These are phyloP conservation scores for Mycalesis mineus DNA, from an alignment of 2,888 invertebrate species.

Conservation along the genomic window DNA sequence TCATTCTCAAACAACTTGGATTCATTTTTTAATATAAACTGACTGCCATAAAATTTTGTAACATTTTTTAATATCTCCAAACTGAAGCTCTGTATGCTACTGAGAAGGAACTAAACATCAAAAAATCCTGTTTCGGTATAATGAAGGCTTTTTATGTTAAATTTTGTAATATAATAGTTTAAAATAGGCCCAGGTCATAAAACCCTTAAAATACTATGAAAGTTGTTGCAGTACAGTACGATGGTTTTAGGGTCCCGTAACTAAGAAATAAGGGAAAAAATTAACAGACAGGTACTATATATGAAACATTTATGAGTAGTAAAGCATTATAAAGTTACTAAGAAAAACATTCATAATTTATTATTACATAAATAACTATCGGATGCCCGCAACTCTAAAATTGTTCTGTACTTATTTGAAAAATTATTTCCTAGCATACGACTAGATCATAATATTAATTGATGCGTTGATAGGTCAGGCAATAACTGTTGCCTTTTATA, in stretches of 20 bases:
- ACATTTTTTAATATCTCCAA: slow-evolving; percentile 17
- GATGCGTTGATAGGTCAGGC: no score
- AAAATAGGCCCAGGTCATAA: neutral
- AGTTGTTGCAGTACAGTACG: neutral
- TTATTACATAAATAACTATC: no score
- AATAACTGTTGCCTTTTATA: no score
- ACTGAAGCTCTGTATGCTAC: slow-evolving; percentile 19
- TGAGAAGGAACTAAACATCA: slow-evolving; percentile 6
- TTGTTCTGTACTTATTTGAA: no score
- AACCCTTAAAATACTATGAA: neutral
- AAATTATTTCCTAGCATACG: no score
- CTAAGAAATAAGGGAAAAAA: no score
- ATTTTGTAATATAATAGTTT: neutral
- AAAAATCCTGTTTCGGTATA: neutral
- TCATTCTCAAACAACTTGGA: neutral
- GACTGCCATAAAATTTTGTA: slow-evolving; percentile 15
- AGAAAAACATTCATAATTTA: no score
- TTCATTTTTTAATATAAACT: neutral
- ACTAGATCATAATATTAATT: no score
- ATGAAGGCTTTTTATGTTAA: neutral
- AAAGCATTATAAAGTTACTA: no score
- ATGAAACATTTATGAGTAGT: no score
- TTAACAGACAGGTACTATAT: no score
- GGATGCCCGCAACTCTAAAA: no score
- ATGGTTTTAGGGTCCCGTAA: neutral